Base-by-base conservation (phyloP, 2,888 invertebrate genomes). In the Caenorhabditis becei region DNA sequence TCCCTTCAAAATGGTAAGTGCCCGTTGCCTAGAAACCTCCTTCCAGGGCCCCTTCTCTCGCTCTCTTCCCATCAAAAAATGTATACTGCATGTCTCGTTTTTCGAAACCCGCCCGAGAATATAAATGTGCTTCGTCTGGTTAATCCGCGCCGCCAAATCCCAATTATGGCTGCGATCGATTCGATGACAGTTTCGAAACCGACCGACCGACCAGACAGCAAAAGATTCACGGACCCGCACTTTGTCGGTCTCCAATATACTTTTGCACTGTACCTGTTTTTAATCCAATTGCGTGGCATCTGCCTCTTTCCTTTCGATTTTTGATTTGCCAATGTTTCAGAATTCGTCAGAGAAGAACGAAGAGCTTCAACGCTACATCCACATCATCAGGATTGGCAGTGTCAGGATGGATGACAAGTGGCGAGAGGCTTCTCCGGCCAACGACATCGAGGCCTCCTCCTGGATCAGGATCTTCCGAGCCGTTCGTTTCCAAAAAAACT, bases 401-500 rank as follows among this genome's bases (percentile, higher is more conserved):
- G 20, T 62, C 5, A 79, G 37, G 20, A 80, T 80, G 80, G 77
- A 80, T 71, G 81, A 81, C 54, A 81, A 81, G 62, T 77, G 77
- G 81, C 62, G 81, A 51, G 72, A 77, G 54, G 54, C 77, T 11
- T 65, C 72, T 41, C 81, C 81, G 1, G 63, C 62, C 4, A 77
- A 62, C 44, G 77, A 81, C 58, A 81, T 81, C 18, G 77, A 81
- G 53, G 53, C 71, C 7, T 81, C 83, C 7, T 83, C 83, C 8
- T 86, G 86, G 86, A 84, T 84, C 23, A 54, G 86, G 49, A 77
- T 88, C n/a, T 88, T 88, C 61, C 53, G 85, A 77, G 81, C 85
- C 47, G 88, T 88, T 10, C 24, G 80, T 54, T 16, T 37, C 11
- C 14, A n/a, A n/a, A n/a, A n/a, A n/a, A n/a, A n/a, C 32, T 24